These are phyloP conservation scores for Microchirus variegatus DNA, from an alignment of 2,797 vertebrate species.

Conservation along the genomic window DNA sequence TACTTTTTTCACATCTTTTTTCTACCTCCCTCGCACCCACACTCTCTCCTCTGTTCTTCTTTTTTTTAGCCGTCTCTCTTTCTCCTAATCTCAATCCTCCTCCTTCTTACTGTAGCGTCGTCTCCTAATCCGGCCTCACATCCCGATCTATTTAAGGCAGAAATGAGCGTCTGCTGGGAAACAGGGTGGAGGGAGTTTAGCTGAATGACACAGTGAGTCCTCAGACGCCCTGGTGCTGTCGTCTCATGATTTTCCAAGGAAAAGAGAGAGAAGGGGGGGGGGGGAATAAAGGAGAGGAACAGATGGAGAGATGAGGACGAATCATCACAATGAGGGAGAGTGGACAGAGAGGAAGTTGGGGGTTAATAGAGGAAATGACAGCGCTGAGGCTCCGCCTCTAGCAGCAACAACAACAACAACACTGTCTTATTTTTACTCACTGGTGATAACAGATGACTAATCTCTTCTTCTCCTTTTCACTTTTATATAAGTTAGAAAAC, in stretches of 20 bases:
- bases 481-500: no score
- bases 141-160: conserved; percentile 66
- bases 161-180: conserved; percentile 60
- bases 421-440: no score
- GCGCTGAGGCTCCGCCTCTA: conserved; percentile 12
- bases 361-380: background rate
- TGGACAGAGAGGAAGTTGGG: conserved; percentile 2
- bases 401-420: no score
- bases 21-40: background rate
- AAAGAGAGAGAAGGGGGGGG: background rate
- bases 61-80: conserved; percentile 7
- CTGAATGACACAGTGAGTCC: conserved; percentile 55
- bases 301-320: conserved; percentile 9
- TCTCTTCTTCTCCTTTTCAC: no score
- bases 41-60: background rate
- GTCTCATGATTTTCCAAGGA: conserved; percentile 24
- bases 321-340: background rate
- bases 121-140: conserved; percentile 46
- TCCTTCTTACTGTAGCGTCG: background rate
- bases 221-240: conserved; percentile 28
- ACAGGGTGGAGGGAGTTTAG: conserved; percentile 39
- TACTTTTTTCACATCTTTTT: no score
- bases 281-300: conserved; percentile 5
- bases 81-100: background rate
- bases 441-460: no score